These are phyloP conservation scores for Brachyistius frenatus DNA, from an alignment of 2,113 vertebrate genomes.

Conservation along the genomic window DNA sequence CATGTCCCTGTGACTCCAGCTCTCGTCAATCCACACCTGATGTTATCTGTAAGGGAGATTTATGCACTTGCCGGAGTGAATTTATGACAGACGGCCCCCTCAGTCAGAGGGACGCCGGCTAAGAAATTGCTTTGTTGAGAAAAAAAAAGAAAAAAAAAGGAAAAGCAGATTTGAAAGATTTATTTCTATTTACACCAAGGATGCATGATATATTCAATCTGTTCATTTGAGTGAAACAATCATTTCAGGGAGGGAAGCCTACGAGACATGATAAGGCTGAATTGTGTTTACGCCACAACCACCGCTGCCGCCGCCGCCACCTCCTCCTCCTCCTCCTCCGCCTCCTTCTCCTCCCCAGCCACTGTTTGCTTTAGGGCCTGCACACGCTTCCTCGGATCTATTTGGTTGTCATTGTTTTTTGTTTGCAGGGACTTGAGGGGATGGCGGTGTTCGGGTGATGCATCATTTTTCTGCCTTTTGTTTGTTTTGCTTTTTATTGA, in stretches of 20 bases:
- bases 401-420: conserved; percentile 73
- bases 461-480: conserved; percentile 78
- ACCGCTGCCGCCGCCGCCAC: neutral
- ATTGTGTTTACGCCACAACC: conserved; percentile 67
- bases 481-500: conserved; percentile 79
- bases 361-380: conserved; percentile 43
- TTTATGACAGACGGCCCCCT: conserved; percentile 83
- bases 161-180: conserved; percentile 83
- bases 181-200: conserved; percentile 81
- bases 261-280: conserved; percentile 74
- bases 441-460: conserved; percentile 49
- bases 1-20: conserved; percentile 49
- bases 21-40: conserved; percentile 78
- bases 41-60: conserved; percentile 84
- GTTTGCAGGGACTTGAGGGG: conserved; percentile 26
- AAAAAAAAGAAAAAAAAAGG: conserved; percentile 30
- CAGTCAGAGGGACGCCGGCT: conserved; percentile 75
- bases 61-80: conserved; percentile 82
- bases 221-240: conserved; percentile 87
- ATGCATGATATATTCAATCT: conserved; percentile 85
- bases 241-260: conserved; percentile 78
- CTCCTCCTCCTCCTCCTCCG: neutral
- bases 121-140: conserved; percentile 82
- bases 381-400: conserved; percentile 60
- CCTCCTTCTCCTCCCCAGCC: neutral